These are phyloP conservation scores for Scomber colias DNA, from an alignment of 2,113 vertebrate species.

Conservation along the genomic window DNA sequence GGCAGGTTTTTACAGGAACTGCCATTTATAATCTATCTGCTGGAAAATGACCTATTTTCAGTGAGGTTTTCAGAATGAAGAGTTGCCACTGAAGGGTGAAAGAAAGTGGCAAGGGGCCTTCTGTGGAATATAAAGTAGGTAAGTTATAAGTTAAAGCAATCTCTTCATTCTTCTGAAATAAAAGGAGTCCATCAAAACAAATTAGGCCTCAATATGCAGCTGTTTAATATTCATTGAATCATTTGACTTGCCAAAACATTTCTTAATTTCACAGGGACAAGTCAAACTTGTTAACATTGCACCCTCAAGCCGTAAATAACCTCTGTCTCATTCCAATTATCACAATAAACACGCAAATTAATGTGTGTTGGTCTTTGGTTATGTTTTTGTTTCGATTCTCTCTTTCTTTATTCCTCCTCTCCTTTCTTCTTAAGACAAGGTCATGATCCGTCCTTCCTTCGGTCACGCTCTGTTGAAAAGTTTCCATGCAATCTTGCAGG, in stretches of 20 bases:
- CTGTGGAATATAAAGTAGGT: conserved; percentile 48
- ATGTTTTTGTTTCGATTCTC: not conserved
- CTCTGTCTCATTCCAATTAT: conserved; percentile 43
- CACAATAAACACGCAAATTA: conserved; percentile 30
- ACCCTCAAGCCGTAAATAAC: conserved; percentile 60
- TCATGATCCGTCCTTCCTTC: conserved; percentile 37
- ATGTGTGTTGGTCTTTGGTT: conserved; percentile 6
- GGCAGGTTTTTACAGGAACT: conserved; percentile 48
- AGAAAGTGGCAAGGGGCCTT: conserved; percentile 18
- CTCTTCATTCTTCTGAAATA: conserved; percentile 48
- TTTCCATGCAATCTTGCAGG: conserved; percentile 62
- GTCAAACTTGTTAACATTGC: conserved; percentile 72
- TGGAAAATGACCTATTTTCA: conserved; percentile 68
- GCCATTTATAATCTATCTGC: conserved; percentile 63
- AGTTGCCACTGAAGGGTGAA: conserved; percentile 55
- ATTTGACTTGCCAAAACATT: conserved; percentile 59
- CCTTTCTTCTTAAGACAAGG: conserved; percentile 41
- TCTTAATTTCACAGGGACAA: conserved; percentile 69
- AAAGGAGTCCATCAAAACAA: conserved; percentile 63
- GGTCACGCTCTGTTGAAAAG: conserved; percentile 60
- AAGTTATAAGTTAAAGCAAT: conserved; percentile 50
- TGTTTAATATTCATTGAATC: conserved; percentile 68
- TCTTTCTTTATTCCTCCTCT: not conserved
- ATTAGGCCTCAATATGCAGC: conserved; percentile 46
- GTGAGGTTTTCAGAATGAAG: conserved; percentile 49